Evolutionary conservation across 2,113 vertebrate species (phyloP), one percentile per base, ranked within the genome.

Genomic region (Catharus bicknelli): DNA sequence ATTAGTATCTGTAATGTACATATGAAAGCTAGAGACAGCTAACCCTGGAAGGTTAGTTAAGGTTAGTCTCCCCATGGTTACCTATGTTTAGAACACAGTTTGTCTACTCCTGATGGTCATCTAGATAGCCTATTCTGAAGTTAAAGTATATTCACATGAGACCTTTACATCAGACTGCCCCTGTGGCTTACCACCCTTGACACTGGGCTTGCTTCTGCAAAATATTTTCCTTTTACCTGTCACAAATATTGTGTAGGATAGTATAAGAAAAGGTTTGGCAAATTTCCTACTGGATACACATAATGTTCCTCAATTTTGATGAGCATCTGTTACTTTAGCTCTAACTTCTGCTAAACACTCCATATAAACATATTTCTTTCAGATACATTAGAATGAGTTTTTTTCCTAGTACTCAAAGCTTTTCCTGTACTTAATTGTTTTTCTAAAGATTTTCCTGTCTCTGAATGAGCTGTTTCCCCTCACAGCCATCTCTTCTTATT

Each of bases 1-100:
- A 51, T 12, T 19, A 29, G 11, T 36, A 62, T 55, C 47, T 53
- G 42, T 13, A 15, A 10, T 16, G 4, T 36, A 3, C 0, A 0
- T 23, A 11, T 69, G 30, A 34, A 77, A 63, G 27, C 7, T 38
- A 7, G 4, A 57, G 29, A 13, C 15, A 63, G 26, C 5, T 64
- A 53, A 42, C 15, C 22, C 7, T 50, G 19, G 30, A 63, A 53
- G 2, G 8, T 21, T 72, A 26, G 16, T 25, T 72, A 30, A 25
- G 38, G 38, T 38, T 38, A 38, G 10, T 32, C 3, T 83, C 16
- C 47, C 13, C 17, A n/a, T 30, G 36, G 14, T 43, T 16, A 61
- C 2, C 6, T 34, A 3, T 23, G 2, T 26, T 45, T 75, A 27
- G 57, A 83, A 50, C 7, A 86, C 4, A 17, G 17, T 22, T 83